Base-by-base conservation (phyloP, 2,113 vertebrate genomes). In the Barbus barbus region DNA sequence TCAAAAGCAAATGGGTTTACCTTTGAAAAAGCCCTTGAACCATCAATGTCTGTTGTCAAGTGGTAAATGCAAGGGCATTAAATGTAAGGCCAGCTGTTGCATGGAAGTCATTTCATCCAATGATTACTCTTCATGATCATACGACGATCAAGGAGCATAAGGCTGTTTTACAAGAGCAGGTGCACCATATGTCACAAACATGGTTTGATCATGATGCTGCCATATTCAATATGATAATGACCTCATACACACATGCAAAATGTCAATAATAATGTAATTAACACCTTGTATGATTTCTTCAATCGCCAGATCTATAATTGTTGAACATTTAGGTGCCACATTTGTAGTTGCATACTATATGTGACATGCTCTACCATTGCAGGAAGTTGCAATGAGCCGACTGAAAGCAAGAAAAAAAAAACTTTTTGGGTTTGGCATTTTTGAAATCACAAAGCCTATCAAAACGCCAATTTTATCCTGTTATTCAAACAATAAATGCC, bases 101-200 rank as follows among this genome's bases (percentile, higher is more conserved):
- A 65, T 22, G 78, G 11, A 48, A 81, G 61, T 67, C 18, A 67
- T n/a, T 46, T 48, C 16, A 22, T 67, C 61, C 78, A 65, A 33
- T 67, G 24, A 81, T 81, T n/a, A 26, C 24, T 63, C 41, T n/a
- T 46, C 41, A 67, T 81, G 58, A 81, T 67, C 78, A 48, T 48
- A 67, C 67, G 51, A 28, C 26, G 12, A 28, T 26, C 26, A 46
- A 67, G 44, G 12, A 81, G 18, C 61, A 63, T 63, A 36, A 67
- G 61, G 24, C 41, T 31, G 41, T 60, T 60, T 78, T 26, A 36
- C 31, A 58, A 77, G 53, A 60, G 53, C 53, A 61, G 56, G 36
- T 60, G 33, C 20, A 5, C 31, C 20, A 14, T 13, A 22, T 58
- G 51, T 76, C 24, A 76, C 26, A 20, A 33, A 53, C 73, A 67